phyloP scores from a whole-genome alignment of 2,888 invertebrate genomes.

The Cryptocephalus primarius region DNA sequence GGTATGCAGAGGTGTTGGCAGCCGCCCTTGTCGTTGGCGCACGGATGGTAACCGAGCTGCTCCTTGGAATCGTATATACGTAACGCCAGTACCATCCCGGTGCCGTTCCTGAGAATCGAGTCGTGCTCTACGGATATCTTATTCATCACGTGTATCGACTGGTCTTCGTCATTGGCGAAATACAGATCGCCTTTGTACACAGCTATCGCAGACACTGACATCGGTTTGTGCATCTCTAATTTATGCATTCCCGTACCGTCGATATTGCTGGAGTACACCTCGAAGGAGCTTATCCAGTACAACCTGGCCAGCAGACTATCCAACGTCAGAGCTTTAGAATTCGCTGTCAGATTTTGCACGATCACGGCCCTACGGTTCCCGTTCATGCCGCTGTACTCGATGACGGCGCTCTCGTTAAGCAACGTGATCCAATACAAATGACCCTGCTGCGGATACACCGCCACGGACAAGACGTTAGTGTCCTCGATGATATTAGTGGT shows the following conservation, averaged over 20 bases:
- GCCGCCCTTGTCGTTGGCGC: slow-evolving; percentile 43
- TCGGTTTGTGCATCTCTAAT: slow-evolving; percentile 29
- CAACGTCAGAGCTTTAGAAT: slow-evolving; percentile 26
- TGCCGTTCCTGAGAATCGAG: slow-evolving; percentile 39
- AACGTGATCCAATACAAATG: slow-evolving; percentile 42
- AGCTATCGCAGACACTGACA: slow-evolving; percentile 52
- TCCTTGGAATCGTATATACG: slow-evolving; percentile 59
- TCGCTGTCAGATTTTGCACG: slow-evolving; percentile 24
- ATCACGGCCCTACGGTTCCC: slow-evolving; percentile 41
- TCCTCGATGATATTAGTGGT: slow-evolving; percentile 38
- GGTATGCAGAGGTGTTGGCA: slow-evolving; percentile 72
- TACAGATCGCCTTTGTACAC: slow-evolving; percentile 52
- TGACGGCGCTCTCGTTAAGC: slow-evolving; percentile 19
- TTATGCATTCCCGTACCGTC: slow-evolving; percentile 18
- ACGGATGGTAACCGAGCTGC: slow-evolving; percentile 49
- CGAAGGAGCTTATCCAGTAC: slow-evolving; percentile 58
- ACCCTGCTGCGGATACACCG: slow-evolving; percentile 55
- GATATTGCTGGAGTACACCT: slow-evolving; percentile 42
- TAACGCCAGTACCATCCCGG: slow-evolving; percentile 46
- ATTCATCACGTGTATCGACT: slow-evolving; percentile 51
- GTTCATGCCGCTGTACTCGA: slow-evolving; percentile 57
- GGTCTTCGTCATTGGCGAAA: slow-evolving; percentile 59
- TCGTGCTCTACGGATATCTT: slow-evolving; percentile 44
- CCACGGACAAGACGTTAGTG: slow-evolving; percentile 51
- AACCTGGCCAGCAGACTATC: slow-evolving; percentile 33